A percentile compares a stretch with the other conserved stretches of the same genome.
phyloP scores from a whole-genome alignment of 2,797 vertebrate species.

The Myripristis murdjan region DNA sequence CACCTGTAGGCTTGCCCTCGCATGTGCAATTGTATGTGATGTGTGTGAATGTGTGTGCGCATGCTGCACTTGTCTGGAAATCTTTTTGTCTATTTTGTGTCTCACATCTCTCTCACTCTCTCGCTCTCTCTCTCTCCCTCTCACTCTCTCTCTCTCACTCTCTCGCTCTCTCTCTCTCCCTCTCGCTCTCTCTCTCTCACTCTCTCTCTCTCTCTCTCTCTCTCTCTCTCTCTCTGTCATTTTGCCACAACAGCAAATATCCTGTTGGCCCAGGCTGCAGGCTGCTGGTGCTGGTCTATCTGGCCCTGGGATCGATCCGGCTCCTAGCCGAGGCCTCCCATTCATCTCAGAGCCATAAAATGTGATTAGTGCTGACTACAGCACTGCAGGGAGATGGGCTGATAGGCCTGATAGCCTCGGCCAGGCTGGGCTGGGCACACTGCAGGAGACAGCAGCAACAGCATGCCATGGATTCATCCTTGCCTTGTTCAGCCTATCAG shows the following conservation, averaged over 20 bases:
- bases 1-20: constrained; percentile 51
- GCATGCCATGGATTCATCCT: constrained; percentile 75
- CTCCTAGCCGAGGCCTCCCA: constrained; percentile 91
- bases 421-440: constrained; percentile 81
- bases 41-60: constrained; percentile 30
- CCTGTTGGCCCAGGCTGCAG: constrained; percentile 89
- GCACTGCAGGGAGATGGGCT: constrained; percentile 89
- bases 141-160: no score
- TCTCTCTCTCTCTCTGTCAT: constrained; percentile 76
- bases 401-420: constrained; percentile 86
- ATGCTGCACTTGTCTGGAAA: constrained; percentile 47
- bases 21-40: constrained; percentile 31
- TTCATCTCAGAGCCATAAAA: constrained; percentile 94
- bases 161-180: no score
- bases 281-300: constrained; percentile 86
- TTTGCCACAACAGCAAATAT: constrained; percentile 96
- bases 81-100: constrained; percentile 47
- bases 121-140: no score
- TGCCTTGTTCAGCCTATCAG: constrained; percentile 45
- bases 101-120: constrained; percentile 27
- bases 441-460: constrained; percentile 85
- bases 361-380: constrained; percentile 94
- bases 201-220: constrained; percentile 56
- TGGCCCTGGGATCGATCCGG: constrained; percentile 90
- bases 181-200: no score